These are phyloP conservation scores for Cryptus viduatorius DNA, from an alignment of 2,888 invertebrate species.

Conservation along the genomic window DNA sequence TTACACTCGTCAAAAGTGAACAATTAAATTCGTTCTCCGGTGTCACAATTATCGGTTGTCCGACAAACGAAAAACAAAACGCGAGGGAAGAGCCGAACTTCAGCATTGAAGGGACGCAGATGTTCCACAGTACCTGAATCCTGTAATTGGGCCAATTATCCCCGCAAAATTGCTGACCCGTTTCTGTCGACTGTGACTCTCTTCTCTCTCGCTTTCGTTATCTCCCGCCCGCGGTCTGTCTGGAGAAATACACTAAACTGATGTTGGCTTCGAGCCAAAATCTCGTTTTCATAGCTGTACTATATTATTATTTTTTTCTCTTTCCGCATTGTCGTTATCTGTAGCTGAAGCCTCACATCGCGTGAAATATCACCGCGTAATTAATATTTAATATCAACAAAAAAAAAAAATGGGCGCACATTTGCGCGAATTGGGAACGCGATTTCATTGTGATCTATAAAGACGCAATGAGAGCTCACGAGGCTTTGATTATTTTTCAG, in stretches of 20 bases:
- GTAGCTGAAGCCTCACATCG: neutral
- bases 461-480: too few species aligned
- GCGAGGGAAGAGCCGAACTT: neutral
- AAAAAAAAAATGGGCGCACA: too few species aligned
- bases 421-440: too few species aligned
- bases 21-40: constrained; percentile 30
- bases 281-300: constrained; percentile 45
- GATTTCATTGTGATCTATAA: too few species aligned
- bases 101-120: constrained; percentile 11
- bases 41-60: constrained; percentile 34
- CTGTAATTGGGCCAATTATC: constrained; percentile 63
- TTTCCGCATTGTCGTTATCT: neutral
- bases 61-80: constrained; percentile 8
- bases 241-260: constrained; percentile 46
- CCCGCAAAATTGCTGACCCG: constrained; percentile 53
- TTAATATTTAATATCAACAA: constrained; percentile 2
- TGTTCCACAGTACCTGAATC: constrained; percentile 21
- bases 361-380: constrained; percentile 5
- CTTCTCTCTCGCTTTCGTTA: neutral
- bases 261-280: constrained; percentile 60
- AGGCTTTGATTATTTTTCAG: too few species aligned
- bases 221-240: constrained; percentile 16
- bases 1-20: constrained; percentile 18
- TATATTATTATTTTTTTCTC: constrained; percentile 28
- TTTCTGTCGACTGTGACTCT: constrained; percentile 32